Evolutionary conservation across 23 tunicate species (phyloP).

Genomic region (Diplosoma virens): DNA sequence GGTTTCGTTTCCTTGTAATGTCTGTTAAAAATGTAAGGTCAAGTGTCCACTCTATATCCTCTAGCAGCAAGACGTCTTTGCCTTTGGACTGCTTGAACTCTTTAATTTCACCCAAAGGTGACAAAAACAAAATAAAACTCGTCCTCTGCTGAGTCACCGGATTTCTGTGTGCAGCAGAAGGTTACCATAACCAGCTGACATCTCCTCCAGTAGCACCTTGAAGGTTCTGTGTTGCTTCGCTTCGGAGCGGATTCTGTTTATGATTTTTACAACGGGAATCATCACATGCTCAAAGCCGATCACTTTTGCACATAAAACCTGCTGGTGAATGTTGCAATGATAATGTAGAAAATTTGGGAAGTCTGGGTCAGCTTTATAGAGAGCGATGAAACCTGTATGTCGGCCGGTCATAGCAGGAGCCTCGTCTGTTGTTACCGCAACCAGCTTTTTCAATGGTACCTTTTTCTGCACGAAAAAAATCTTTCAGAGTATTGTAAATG

Average conservation of each 20-base stretch:
- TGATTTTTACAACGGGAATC: no score
- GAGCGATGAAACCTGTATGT: neutral
- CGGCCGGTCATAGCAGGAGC: no score
- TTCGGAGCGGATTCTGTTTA: no score
- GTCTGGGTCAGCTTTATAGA: neutral
- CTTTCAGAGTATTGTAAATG: no score
- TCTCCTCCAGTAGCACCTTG: neutral
- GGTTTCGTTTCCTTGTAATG: neutral
- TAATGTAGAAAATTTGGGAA: neutral
- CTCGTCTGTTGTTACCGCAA: no score
- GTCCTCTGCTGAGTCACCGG: neutral
- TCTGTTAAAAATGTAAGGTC: neutral
- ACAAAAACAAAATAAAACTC: neutral
- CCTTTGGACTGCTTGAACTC: slow-evolving; percentile 5
- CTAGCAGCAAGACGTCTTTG: neutral
- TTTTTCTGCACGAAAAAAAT: no score
- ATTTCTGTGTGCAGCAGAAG: neutral
- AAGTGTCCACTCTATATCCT: neutral
- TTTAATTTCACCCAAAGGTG: slow-evolving; percentile 5
- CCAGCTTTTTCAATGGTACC: no score
- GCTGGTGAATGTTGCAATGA: neutral
- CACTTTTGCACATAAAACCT: neutral
- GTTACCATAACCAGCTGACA: neutral
- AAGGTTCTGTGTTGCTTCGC: slow-evolving; percentile 4
- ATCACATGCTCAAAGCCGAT: neutral